These are phyloP conservation scores for Erynnis tages DNA, from an alignment of 2,888 invertebrate species.

Conservation along the genomic window DNA sequence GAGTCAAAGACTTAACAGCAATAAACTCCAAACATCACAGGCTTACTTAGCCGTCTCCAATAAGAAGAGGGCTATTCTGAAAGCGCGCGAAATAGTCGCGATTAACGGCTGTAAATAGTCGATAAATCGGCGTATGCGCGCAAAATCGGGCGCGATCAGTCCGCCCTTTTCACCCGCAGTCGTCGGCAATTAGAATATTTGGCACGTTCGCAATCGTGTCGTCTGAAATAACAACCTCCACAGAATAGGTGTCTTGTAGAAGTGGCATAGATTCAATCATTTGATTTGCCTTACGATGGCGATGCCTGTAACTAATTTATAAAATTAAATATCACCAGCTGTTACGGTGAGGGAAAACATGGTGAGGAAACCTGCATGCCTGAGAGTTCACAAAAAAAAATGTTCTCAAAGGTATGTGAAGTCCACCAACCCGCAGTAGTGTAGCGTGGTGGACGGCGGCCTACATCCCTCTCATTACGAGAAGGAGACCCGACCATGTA, in stretches of 20 bases:
- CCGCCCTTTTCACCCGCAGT: slow-evolving; percentile 32
- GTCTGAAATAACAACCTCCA: slow-evolving; percentile 23
- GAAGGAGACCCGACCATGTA: no score
- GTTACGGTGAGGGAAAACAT: no score
- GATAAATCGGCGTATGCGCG: slow-evolving; percentile 30
- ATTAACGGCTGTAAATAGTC: slow-evolving; percentile 35
- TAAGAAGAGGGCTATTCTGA: slow-evolving; percentile 29
- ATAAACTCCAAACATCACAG: slow-evolving; percentile 10
- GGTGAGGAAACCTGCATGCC: no score
- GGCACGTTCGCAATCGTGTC: slow-evolving; percentile 36
- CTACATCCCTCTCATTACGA: no score
- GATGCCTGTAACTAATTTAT: no score
- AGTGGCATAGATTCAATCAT: background rate
- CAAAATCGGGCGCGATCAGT: slow-evolving; percentile 27
- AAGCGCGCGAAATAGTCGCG: slow-evolving; percentile 32
- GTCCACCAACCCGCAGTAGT: no score
- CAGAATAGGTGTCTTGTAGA: background rate
- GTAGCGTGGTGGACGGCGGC: no score
- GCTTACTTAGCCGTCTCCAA: no score
- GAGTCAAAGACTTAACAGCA: slow-evolving; percentile 1
- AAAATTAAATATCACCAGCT: no score
- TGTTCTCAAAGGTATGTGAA: no score
- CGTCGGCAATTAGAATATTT: slow-evolving; percentile 40
- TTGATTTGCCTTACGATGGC: no score
- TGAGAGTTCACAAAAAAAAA: no score